Percentiles rank a stretch among this genome's conserved stretches.
Evolutionary conservation across 1,140 invertebrate genomes (phyloP).

Genomic region (Olivierus martensii): DNA sequence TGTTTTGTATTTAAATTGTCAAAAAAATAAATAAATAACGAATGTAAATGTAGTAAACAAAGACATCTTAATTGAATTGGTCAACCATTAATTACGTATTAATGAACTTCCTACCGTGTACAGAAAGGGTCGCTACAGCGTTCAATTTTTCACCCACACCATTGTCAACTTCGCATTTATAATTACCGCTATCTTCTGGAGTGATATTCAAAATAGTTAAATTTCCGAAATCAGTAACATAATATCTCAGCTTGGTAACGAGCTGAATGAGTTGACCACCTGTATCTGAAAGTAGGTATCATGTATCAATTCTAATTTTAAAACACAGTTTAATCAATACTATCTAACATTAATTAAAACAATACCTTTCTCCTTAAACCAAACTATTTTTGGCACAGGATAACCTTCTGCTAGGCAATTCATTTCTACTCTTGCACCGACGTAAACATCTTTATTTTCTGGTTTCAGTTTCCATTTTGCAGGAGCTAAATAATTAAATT

Average conservation of each 20-base stretch:
- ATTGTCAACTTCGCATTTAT: background rate
- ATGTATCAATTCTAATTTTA: too few relatives aligned
- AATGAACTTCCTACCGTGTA: background rate
- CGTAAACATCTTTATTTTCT: constrained; percentile 85
- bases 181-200: background rate
- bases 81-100: too few relatives aligned
- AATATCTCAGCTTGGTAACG: background rate
- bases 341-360: background rate
- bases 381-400: constrained; percentile 79
- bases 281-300: background rate
- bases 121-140: background rate
- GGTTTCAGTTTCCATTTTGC: constrained; percentile 92
- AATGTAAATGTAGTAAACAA: too few relatives aligned
- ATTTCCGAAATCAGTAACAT: background rate
- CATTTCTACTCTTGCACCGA: constrained; percentile 77
- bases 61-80: too few relatives aligned
- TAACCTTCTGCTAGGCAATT: constrained; percentile 94
- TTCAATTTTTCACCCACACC: background rate
- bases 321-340: too few relatives aligned
- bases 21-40: too few relatives aligned
- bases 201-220: background rate
- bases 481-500: constrained; percentile 50
- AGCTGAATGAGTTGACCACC: background rate
- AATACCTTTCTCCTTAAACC: constrained; percentile 34
- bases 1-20: too few relatives aligned